Conservation (phyloP, 53 echinoderm and acorn worm species). For the Crossaster papposus region DNA sequence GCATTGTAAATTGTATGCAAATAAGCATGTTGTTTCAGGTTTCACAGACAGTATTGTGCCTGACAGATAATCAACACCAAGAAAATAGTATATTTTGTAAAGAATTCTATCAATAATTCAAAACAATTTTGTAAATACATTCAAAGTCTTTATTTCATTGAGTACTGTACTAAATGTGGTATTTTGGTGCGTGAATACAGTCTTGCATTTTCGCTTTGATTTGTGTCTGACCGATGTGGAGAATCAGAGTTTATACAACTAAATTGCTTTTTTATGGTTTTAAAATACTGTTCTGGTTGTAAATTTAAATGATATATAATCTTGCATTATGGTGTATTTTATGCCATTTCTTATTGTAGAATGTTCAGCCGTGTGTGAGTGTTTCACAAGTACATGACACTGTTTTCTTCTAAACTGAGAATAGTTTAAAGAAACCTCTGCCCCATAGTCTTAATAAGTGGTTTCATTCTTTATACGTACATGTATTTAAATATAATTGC, state of each 20-base stretch:
- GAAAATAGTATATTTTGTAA: neutral
- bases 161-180: neutral
- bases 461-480: neutral
- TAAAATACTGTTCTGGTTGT: neutral
- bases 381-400: neutral
- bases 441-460: neutral
- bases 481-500: no score
- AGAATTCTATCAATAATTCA: neutral
- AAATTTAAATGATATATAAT: neutral
- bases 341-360: neutral
- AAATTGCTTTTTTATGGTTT: neutral
- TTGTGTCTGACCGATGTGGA: no score
- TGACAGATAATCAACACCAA: no score
- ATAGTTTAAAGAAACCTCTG: neutral
- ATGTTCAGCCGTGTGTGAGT: neutral
- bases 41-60: no score
- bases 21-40: no score
- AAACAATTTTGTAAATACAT: neutral
- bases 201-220: no score
- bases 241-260: no score
- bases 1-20: no score
- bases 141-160: neutral
- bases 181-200: neutral
- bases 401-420: neutral
- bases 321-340: neutral